Base-by-base conservation (phyloP, 2,113 vertebrate genomes). In the Chinchilla lanigera region DNA sequence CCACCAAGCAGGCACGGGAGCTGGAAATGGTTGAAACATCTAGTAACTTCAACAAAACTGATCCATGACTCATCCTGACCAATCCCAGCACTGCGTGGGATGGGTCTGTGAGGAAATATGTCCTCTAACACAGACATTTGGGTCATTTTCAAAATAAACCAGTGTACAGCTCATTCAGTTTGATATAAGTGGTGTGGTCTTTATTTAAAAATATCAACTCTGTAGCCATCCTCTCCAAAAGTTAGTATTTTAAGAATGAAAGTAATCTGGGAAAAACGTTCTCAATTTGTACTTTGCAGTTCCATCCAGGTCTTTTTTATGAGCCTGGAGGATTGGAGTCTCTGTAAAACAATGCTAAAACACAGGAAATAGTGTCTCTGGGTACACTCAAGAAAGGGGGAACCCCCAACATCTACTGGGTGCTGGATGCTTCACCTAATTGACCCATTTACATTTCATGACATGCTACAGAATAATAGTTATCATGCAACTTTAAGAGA, bases 211-310 rank as follows among this genome's bases (percentile, higher is more conserved):
- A 93, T 26, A 60, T 38, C 81, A 96, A 82, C 65, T 91, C 77
- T 91, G 88, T 63, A 86, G 82, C 80, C 44, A 86, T 82, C 56
- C 14, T 28, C 95, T 35, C 81, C 65, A 87, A 73, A 77, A 58
- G 26, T 60, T 54, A 65, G 30, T 69, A 96, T 97, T 96, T 96
- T 96, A 94, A 93, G 89, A 98, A 96, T 96, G 95, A 93, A 95
- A 94, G 60, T 60, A 88, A 89, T 94, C 75, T 80, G 52, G 67
- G n/a, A 65, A 90, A 90, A 96, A 96, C 26, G 86, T 10, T 30
- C 50, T 94, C 81, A 13, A 33, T 63, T 65, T 93, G 94, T 78
- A 41, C 30, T 30, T 2, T 35, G 22, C 16, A 81, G 69, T 94
- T 96, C 56, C 71, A 71, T 86, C 35, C 67, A 35, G 58, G 63